Percentiles rank a stretch among this genome's conserved stretches.
Evolutionary conservation across 1,140 invertebrate species (phyloP).

Genomic region (Yoshiicerus persimilis): DNA sequence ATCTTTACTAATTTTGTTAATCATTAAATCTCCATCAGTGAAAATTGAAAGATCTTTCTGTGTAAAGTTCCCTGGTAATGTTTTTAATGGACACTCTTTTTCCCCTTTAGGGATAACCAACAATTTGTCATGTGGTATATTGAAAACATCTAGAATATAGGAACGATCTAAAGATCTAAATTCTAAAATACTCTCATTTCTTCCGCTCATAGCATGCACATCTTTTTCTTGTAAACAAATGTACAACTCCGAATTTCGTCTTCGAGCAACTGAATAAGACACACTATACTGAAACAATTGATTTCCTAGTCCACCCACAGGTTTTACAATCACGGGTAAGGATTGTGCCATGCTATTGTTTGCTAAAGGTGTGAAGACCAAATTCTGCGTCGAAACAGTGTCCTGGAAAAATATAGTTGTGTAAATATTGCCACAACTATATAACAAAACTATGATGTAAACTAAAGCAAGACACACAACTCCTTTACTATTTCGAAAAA

Average conservation of each 20-base stretch:
- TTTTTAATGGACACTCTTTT: not conserved
- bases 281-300: not conserved
- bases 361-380: no score
- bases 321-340: not conserved
- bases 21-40: not conserved
- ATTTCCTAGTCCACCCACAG: not conserved
- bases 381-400: no score
- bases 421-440: no score
- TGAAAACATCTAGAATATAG: not conserved
- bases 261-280: not conserved
- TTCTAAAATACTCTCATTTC: not conserved
- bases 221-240: not conserved
- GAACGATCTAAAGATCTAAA: not conserved
- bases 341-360: not conserved
- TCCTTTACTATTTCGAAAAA: no score
- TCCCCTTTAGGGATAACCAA: not conserved
- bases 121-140: not conserved
- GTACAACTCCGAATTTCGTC: not conserved
- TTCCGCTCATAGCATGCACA: not conserved
- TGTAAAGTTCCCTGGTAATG: not conserved
- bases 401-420: no score
- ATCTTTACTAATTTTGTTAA: not conserved
- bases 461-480: no score
- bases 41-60: not conserved
- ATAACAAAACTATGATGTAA: no score